A percentile compares a stretch with the other conserved stretches of the same genome.
These are phyloP conservation scores for Macrocentrus cingulum DNA, from an alignment of 1,140 invertebrate species.

Conservation along the genomic window DNA sequence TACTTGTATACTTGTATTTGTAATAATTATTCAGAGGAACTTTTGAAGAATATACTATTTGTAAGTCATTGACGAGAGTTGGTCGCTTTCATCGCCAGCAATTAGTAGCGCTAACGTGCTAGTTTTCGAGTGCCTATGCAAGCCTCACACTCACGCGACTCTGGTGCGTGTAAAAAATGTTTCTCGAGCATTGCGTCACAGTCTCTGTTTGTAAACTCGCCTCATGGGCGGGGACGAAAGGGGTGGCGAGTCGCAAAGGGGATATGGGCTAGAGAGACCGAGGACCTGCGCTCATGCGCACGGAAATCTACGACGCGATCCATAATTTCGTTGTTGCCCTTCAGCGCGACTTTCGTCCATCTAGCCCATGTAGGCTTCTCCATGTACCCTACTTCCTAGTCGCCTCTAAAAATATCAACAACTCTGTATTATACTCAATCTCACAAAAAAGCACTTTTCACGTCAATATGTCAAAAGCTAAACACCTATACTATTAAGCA, in stretches of 20 bases:
- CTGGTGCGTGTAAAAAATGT: slow-evolving; percentile 10
- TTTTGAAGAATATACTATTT: too few relatives aligned
- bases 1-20: too few relatives aligned
- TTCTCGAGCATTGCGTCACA: slow-evolving; percentile 15
- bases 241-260: slow-evolving; percentile 2
- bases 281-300: slow-evolving; percentile 41
- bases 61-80: too few relatives aligned
- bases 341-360: slow-evolving; percentile 29
- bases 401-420: too few relatives aligned
- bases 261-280: slow-evolving; percentile 22
- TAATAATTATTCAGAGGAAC: too few relatives aligned
- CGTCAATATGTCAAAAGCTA: too few relatives aligned
- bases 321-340: slow-evolving; percentile 43
- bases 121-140: background rate
- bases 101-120: slow-evolving; percentile 1
- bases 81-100: background rate
- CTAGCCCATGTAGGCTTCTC: slow-evolving; percentile 4
- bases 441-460: too few relatives aligned
- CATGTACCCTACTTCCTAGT: background rate
- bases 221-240: slow-evolving; percentile 1
- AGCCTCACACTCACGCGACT: background rate
- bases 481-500: too few relatives aligned
- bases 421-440: too few relatives aligned
- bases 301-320: slow-evolving; percentile 34
- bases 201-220: slow-evolving; percentile 29